These are phyloP conservation scores for Acrossocheilus wenchowensis DNA, from an alignment of 2,797 vertebrate genomes.

Conservation along the genomic window DNA sequence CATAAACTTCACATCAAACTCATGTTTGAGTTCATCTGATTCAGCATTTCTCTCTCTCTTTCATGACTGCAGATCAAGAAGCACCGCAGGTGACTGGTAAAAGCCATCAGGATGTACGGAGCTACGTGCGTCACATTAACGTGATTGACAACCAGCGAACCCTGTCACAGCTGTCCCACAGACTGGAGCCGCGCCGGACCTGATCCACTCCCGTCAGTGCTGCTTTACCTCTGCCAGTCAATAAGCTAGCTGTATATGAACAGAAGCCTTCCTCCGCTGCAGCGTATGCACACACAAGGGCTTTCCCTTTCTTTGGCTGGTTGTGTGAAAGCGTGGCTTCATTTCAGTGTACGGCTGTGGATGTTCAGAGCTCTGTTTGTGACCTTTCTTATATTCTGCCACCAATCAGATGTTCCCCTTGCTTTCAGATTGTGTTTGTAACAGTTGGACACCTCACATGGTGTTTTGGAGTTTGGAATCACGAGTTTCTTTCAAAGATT, in stretches of 20 bases:
- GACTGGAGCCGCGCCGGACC: conserved; percentile 91
- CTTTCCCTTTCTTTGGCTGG: not conserved
- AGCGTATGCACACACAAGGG: not conserved
- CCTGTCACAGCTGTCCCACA: conserved; percentile 94
- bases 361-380: not conserved
- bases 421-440: not conserved
- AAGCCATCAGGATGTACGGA: conserved; percentile 92
- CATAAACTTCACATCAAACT: not conserved
- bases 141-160: conserved; percentile 99
- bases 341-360: not conserved
- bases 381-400: conserved; percentile 1
- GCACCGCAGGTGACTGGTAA: conserved; percentile 86
- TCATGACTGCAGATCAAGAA: conserved; percentile 82
- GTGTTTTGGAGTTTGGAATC: too few species aligned
- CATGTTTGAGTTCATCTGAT: not conserved
- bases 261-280: conserved; percentile 29
- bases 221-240: conserved; percentile 74
- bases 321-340: conserved; percentile 4
- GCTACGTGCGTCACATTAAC: conserved; percentile 92
- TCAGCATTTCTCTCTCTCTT: conserved; percentile 1
- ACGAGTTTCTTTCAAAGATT: not conserved
- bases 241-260: conserved; percentile 55
- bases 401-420: not conserved
- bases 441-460: not conserved
- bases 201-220: conserved; percentile 75